Conservation (phyloP, 2,888 invertebrate genomes). For the Zhuqinia jingwanae region DNA sequence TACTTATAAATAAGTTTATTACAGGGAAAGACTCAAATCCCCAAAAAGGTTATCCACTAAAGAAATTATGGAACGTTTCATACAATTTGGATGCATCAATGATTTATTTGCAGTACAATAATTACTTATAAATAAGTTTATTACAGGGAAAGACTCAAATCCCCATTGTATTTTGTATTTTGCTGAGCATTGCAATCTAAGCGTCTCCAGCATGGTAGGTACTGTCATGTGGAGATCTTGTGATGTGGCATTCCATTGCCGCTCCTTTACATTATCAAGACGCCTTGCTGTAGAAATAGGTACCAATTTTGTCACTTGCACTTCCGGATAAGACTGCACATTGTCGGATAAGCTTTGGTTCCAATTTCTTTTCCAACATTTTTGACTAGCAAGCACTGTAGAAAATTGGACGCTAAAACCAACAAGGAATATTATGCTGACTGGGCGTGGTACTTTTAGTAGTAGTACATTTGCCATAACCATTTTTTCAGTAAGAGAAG, state of each 20-base stretch:
- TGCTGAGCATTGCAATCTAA: constrained; percentile 51
- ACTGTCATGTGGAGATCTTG: not conserved
- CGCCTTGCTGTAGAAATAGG: constrained; percentile 32
- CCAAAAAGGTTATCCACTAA: constrained; percentile 64
- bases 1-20: not conserved
- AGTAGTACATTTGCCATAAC: not conserved
- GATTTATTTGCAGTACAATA: too few relatives aligned
- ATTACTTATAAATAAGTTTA: not conserved
- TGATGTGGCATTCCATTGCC: too few relatives aligned
- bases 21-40: constrained; percentile 65
- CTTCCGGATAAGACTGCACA: constrained; percentile 7
- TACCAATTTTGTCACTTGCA: constrained; percentile 29
- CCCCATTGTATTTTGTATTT: constrained; percentile 66
- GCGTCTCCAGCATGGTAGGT: constrained; percentile 43
- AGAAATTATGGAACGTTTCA: too few relatives aligned
- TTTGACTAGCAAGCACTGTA: not conserved
- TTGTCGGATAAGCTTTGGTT: too few relatives aligned
- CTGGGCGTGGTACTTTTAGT: not conserved
- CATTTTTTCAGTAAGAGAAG: not conserved
- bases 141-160: constrained; percentile 64
- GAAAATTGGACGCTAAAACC: not conserved
- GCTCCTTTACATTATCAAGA: not conserved
- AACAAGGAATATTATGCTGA: not conserved
- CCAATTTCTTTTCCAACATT: constrained; percentile 27
- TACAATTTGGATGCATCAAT: too few relatives aligned